A percentile compares a stretch with the other conserved stretches of the same genome.
These are phyloP conservation scores for Ascidia mentula DNA, from an alignment of 23 tunicate genomes.

Conservation along the genomic window DNA sequence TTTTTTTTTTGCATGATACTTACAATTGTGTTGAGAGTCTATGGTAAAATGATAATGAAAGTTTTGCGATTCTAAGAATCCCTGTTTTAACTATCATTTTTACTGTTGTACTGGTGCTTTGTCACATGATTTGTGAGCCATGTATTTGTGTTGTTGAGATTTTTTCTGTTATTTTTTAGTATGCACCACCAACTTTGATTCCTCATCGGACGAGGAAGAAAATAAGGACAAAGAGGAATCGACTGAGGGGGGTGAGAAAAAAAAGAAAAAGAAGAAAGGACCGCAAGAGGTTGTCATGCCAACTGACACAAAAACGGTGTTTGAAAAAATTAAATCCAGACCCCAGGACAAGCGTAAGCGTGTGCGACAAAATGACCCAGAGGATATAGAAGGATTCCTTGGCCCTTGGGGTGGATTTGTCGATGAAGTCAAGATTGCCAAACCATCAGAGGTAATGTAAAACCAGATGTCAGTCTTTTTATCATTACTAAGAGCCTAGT, in stretches of 20 bases:
- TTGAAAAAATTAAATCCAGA: slow-evolving; percentile 65
- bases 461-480: neutral
- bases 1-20: too few species aligned
- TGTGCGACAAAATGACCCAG: slow-evolving; percentile 78
- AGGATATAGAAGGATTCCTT: slow-evolving; percentile 83
- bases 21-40: too few species aligned
- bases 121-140: too few species aligned
- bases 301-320: slow-evolving; percentile 60
- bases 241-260: slow-evolving; percentile 4
- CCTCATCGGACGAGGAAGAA: slow-evolving; percentile 51
- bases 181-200: slow-evolving; percentile 40
- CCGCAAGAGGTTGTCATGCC: neutral
- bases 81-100: too few species aligned
- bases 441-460: slow-evolving; percentile 71
- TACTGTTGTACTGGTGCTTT: too few species aligned
- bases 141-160: too few species aligned
- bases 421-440: slow-evolving; percentile 73
- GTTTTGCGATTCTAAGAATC: too few species aligned
- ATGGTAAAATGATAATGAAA: too few species aligned
- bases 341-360: slow-evolving; percentile 83
- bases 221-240: slow-evolving; percentile 20
- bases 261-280: neutral
- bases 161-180: slow-evolving; percentile 45
- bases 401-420: slow-evolving; percentile 96
- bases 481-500: too few species aligned